Base-by-base conservation (phyloP, 2,888 invertebrate genomes). In the Dolomedes plantarius region DNA sequence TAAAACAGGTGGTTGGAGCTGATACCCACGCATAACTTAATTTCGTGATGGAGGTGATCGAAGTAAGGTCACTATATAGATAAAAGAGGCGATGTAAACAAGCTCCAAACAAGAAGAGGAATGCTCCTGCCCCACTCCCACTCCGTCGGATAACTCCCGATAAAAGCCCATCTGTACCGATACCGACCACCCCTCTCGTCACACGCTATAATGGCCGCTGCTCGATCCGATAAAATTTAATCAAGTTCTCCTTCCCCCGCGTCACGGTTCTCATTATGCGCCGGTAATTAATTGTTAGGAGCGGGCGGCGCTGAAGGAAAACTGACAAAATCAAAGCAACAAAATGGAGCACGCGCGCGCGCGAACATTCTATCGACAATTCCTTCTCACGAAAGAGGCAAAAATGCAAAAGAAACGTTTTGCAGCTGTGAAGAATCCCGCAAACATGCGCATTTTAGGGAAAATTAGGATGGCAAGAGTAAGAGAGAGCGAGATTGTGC, bases 211-310 rank as follows among this genome's bases (percentile, higher is more conserved):
- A 46, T 46, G 16, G 41, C 16, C 41, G 6, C 41, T 46, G 6
- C 41, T 16, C 41, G 16, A 46, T 46, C 41, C 41, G 41, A 46
- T 46, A 46, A 46, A 46, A 46, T 46, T 46, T 46, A 46, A 46
- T 46, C 41, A 46, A 46, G 16, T 46, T 13, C 41, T 46, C 41
- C 41, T 13, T 46, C 46, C 41, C 41, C 41, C 41, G 41, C 16
- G 16, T 16, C 41, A 46, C 41, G 41, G 9, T 46, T 46, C 41
- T 46, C 41, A 46, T 46, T 46, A 46, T 16, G 41, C 16, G 16
- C 41, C 16, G 16, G 41, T 46, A 46, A 46, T 46, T 46, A 46
- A 46, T 46, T 46, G 41, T 13, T 46, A 16, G 16, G 16, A 36
- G 11, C 36, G 36, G 36, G 9, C 9, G 41, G 41, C 41, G 41